Conservation (phyloP, 2,888 invertebrate genomes). For the Pseudococcus jackbeardsleyi region DNA sequence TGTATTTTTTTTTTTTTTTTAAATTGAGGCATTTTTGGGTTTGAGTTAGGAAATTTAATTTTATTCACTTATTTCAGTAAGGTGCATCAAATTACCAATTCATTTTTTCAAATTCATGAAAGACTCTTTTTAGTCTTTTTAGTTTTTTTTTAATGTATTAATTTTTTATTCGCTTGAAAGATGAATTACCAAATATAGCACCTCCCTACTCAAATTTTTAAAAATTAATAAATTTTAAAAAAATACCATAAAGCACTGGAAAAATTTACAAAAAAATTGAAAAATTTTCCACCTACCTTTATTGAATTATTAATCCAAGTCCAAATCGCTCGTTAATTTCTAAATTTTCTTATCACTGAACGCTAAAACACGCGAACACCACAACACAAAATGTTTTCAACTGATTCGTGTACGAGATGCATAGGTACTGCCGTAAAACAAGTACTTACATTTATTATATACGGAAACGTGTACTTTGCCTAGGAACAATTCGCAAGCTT, state of each 20-base stretch:
- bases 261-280: neutral
- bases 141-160: too few relatives aligned
- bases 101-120: neutral
- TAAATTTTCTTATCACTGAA: slow-evolving; percentile 25
- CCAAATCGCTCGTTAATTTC: neutral
- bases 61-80: neutral
- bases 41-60: neutral
- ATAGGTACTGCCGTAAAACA: slow-evolving; percentile 50
- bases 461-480: slow-evolving; percentile 49
- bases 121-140: neutral
- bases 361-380: slow-evolving; percentile 32
- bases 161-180: too few relatives aligned
- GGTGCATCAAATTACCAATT: neutral
- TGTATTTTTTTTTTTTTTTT: too few relatives aligned
- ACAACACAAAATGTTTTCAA: slow-evolving; percentile 24
- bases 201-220: neutral
- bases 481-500: slow-evolving; percentile 33
- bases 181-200: neutral
- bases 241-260: neutral
- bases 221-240: neutral
- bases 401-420: slow-evolving; percentile 24
- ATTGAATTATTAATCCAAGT: neutral
- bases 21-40: too few relatives aligned
- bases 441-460: slow-evolving; percentile 53
- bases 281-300: neutral